A percentile compares a stretch with the other conserved stretches of the same genome.
phyloP scores from a whole-genome alignment of 1,140 invertebrate species.

The Colletes gigas region DNA sequence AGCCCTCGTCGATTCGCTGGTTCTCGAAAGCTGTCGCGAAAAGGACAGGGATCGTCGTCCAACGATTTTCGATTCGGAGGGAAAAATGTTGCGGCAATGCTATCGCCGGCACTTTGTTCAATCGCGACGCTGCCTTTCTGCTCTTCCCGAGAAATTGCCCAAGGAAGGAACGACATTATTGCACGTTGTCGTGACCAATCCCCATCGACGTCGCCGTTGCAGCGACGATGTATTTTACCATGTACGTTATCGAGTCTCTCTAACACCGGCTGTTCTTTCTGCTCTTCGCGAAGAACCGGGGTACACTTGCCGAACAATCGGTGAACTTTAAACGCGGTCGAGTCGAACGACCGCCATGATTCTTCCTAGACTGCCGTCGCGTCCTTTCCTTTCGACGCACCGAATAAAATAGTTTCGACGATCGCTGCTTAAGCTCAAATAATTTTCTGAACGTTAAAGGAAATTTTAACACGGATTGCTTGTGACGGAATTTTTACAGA shows the following conservation, averaged over 20 bases:
- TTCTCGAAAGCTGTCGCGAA: neutral
- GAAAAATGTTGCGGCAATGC: conserved; percentile 17
- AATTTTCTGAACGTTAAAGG: too few relatives aligned
- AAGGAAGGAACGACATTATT: conserved; percentile 63
- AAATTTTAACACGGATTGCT: too few relatives aligned
- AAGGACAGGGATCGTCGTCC: neutral
- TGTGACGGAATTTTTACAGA: too few relatives aligned
- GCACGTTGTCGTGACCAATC: conserved; percentile 56
- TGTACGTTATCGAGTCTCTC: conserved; percentile 57
- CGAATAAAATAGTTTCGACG: too few relatives aligned
- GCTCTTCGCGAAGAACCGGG: neutral
- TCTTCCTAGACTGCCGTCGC: too few relatives aligned
- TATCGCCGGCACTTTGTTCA: conserved; percentile 51
- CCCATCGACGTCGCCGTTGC: conserved; percentile 47
- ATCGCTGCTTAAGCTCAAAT: too few relatives aligned
- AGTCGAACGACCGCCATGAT: too few relatives aligned
- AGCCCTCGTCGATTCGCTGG: neutral
- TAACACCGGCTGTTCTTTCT: conserved; percentile 12
- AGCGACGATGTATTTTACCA: conserved; percentile 53
- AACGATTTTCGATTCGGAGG: conserved; percentile 16
- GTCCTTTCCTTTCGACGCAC: too few relatives aligned
- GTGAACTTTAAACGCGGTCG: neutral
- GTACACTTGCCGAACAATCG: neutral
- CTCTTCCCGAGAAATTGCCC: conserved; percentile 51
- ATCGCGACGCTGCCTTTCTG: conserved; percentile 18